phyloP scores from a whole-genome alignment of 2,113 vertebrate species.

The Caloenas nicobarica region DNA sequence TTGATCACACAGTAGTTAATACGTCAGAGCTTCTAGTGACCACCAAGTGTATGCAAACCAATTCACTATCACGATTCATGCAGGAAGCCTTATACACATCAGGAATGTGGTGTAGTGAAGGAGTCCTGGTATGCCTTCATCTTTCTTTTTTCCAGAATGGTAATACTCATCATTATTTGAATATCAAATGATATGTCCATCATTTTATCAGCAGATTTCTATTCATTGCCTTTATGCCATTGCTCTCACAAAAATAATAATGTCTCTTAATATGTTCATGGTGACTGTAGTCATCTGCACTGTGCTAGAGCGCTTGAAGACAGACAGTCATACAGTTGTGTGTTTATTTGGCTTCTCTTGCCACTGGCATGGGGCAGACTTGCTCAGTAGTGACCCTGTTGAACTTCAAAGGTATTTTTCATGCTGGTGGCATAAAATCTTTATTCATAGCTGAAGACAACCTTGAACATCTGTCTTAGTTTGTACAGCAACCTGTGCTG shows the following conservation, averaged over 20 bases:
- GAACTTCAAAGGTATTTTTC: background rate
- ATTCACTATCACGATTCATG: background rate
- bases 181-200: background rate
- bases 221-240: background rate
- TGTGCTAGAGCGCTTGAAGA: background rate
- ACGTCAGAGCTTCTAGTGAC: background rate
- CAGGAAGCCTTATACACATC: background rate
- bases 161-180: background rate
- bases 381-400: background rate
- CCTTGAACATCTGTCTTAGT: slow-evolving; percentile 33
- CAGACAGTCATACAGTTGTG: background rate
- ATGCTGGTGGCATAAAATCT: background rate
- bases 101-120: background rate
- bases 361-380: background rate
- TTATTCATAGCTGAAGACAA: slow-evolving; percentile 18
- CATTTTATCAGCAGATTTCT: background rate
- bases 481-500: background rate
- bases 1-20: background rate
- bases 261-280: background rate
- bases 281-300: background rate
- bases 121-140: background rate
- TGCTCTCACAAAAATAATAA: background rate
- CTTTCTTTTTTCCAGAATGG: background rate
- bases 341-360: slow-evolving; percentile 15
- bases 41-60: background rate